Percentiles rank a stretch among this genome's conserved stretches.
Evolutionary conservation across 2,888 invertebrate species (phyloP).

Genomic region (Eudasyphora cyanicolor): DNA sequence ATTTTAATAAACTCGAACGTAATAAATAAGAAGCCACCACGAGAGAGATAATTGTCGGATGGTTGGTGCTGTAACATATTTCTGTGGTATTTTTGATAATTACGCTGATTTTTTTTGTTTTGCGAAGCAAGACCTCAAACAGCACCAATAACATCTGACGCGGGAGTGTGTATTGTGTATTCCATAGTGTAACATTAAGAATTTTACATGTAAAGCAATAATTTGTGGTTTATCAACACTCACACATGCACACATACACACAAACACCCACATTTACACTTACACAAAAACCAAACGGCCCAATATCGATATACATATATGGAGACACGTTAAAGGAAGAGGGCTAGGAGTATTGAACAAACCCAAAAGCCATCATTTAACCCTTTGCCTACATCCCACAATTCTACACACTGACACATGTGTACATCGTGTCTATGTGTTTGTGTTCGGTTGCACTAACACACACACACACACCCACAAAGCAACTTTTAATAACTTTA

Average conservation of each 20-base stretch:
- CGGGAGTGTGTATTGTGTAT: slow-evolving; percentile 47
- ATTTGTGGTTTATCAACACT: slow-evolving; percentile 60
- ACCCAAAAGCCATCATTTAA: slow-evolving; percentile 35
- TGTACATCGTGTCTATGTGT: not conserved
- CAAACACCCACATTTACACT: not conserved
- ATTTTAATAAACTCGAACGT: slow-evolving; percentile 20
- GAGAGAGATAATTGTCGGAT: not conserved
- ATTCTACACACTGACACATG: slow-evolving; percentile 32
- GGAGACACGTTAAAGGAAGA: too few relatives aligned
- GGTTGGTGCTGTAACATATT: slow-evolving; percentile 46
- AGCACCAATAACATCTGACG: slow-evolving; percentile 39
- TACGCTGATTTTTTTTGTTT: slow-evolving; percentile 31
- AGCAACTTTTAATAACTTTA: slow-evolving; percentile 61
- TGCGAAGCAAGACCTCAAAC: slow-evolving; percentile 55
- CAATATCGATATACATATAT: not conserved
- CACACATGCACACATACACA: not conserved
- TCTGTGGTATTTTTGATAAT: slow-evolving; percentile 61
- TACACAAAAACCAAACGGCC: not conserved
- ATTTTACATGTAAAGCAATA: slow-evolving; percentile 63
- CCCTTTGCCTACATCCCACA: slow-evolving; percentile 53
- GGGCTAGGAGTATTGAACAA: not conserved
- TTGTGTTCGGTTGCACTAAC: not conserved
- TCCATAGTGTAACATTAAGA: slow-evolving; percentile 64
- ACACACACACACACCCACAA: not conserved
- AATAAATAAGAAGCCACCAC: not conserved